Evolutionary conservation across 2,113 vertebrate genomes (phyloP), one percentile per base, ranked within the genome.

Genomic region (Microcebus lehilahytsara): DNA sequence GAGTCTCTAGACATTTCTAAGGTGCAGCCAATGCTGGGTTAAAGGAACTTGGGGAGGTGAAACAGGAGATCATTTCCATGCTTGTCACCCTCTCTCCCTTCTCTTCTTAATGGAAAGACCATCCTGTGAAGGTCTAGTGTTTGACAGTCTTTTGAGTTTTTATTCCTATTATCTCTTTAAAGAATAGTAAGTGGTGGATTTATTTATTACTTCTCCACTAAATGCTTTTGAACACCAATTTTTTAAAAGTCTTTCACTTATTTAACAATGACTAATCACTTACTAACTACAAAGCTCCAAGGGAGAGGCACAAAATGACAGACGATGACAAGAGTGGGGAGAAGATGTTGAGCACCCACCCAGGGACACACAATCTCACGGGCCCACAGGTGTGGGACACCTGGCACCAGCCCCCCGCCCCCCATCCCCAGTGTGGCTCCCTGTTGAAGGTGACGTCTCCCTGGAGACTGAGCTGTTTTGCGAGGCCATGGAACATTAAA

Each of bases 361-460:
- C 25, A 0, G 25, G 22, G 60, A 34, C 1, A 0, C 11, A 67
- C 49, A 5, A 40, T 37, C n/a, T 84, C 40, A 83, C 30, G 56
- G n/a, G 19, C 9, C 56, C 53, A 67, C 40, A 34, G 62, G 13
- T 5, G 58, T 42, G 66, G 23, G 11, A 46, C 1, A 4, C 4
- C 27, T 16, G 2, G 20, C 5, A 3, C 0, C 1, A 3, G 10
- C 32, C 42, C 32, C 16, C 16, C 6, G 6, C 5, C n/a, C 10
- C 40, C 58, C 69, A 19, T 34, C n/a, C 30, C 58, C 1, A 3
- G 22, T 2, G 12, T 40, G 1, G 0, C 67, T 42, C 14, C 8
- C 58, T 90, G 34, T 27, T 32, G 27, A 77, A 60, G 22, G 60
- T 12, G 22, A 1, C 25, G 32, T 53, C 37, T 60, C 42, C 40